A percentile compares a stretch with the other conserved stretches of the same genome.
These are phyloP conservation scores for Archips xylosteana DNA, from an alignment of 2,888 invertebrate species.

Conservation along the genomic window DNA sequence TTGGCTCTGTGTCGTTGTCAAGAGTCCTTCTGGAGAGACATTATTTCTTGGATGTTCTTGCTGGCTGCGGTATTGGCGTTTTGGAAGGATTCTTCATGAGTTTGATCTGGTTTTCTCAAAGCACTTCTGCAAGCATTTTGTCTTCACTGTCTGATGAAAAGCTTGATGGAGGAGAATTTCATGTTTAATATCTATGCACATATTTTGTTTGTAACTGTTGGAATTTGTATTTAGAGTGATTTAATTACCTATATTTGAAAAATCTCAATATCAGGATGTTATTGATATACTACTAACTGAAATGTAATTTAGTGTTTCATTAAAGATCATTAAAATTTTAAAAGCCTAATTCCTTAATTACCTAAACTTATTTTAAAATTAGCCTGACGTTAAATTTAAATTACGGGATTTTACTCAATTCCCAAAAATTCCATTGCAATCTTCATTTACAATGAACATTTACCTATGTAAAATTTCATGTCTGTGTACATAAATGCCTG, in stretches of 20 bases:
- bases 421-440: too few relatives aligned
- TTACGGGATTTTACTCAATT: too few relatives aligned
- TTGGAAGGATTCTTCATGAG: slow-evolving; percentile 88
- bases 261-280: neutral
- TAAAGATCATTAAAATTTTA: neutral
- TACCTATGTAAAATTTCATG: too few relatives aligned
- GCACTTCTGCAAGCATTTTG: slow-evolving; percentile 85
- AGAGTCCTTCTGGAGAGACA: slow-evolving; percentile 94
- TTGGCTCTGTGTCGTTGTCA: slow-evolving; percentile 90
- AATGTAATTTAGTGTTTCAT: neutral
- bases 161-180: slow-evolving; percentile 88
- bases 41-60: slow-evolving; percentile 93
- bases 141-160: slow-evolving; percentile 88
- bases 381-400: neutral
- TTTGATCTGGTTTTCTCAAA: slow-evolving; percentile 89
- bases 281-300: neutral
- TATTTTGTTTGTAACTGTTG: neutral
- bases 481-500: too few relatives aligned
- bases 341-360: neutral
- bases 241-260: neutral
- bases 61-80: slow-evolving; percentile 91
- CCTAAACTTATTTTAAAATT: neutral
- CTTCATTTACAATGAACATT: too few relatives aligned
- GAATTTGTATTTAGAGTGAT: neutral
- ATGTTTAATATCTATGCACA: slow-evolving; percentile 76